Percentiles rank a stretch among this genome's conserved stretches.
phyloP scores from a whole-genome alignment of 2,113 vertebrate species.

The Neolamprologus kungweensis region DNA sequence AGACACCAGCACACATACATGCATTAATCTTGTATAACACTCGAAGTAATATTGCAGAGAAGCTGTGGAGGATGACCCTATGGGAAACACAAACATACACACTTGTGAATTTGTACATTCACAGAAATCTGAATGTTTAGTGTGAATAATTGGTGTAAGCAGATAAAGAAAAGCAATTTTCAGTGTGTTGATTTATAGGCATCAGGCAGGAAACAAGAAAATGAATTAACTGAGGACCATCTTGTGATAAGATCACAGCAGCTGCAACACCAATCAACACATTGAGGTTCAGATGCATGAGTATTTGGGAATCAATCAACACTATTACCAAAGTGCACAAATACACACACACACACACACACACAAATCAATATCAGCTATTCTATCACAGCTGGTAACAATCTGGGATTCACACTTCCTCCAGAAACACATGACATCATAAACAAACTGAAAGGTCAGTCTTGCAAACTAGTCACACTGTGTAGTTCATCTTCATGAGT shows the following conservation, averaged over 20 bases:
- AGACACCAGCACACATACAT: not conserved
- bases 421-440: not conserved
- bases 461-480: not conserved
- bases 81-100: not conserved
- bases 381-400: not conserved
- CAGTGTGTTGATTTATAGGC: constrained; percentile 30
- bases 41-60: constrained; percentile 37
- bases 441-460: not conserved
- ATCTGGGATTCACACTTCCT: not conserved
- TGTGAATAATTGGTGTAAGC: constrained; percentile 35
- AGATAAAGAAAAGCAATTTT: constrained; percentile 23
- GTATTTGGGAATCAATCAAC: not conserved
- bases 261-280: not conserved
- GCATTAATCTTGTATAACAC: constrained; percentile 40
- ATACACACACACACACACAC: not conserved
- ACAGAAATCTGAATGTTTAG: not conserved
- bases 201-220: not conserved
- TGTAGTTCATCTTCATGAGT: not conserved
- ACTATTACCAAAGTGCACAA: not conserved
- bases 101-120: not conserved
- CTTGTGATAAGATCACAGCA: not conserved
- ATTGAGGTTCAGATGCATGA: not conserved
- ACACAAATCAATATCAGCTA: not conserved
- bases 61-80: constrained; percentile 8
- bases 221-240: not conserved